These are phyloP conservation scores for Sinella curviseta DNA, from an alignment of 1,140 invertebrate genomes.

Conservation along the genomic window DNA sequence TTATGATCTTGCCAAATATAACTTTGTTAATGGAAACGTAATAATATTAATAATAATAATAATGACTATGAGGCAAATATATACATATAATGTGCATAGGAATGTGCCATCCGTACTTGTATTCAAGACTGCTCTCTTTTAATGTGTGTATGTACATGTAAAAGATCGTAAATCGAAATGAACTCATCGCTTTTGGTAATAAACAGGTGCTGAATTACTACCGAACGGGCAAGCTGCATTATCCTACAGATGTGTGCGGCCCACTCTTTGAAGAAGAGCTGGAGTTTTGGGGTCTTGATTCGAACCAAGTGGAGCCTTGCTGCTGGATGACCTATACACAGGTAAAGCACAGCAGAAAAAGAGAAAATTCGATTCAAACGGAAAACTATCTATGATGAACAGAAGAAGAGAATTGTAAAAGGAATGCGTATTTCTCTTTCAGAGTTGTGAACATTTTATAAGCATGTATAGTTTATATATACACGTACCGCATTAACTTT, in stretches of 20 bases:
- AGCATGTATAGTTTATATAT: too few relatives aligned
- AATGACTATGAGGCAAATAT: not conserved
- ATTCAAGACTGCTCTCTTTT: not conserved
- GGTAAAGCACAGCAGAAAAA: slow-evolving; percentile 58
- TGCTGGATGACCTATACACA: slow-evolving; percentile 99
- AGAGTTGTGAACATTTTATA: too few relatives aligned
- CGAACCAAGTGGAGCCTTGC: slow-evolving; percentile 80
- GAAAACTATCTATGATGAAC: too few relatives aligned
- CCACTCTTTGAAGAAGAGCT: slow-evolving; percentile 82
- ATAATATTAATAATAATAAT: too few relatives aligned
- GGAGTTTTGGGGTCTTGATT: slow-evolving; percentile 77
- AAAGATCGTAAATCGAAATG: slow-evolving; percentile 7
- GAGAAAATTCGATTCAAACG: too few relatives aligned
- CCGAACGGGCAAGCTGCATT: slow-evolving; percentile 76
- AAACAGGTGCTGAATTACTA: slow-evolving; percentile 50
- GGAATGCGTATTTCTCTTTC: too few relatives aligned
- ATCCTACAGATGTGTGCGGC: slow-evolving; percentile 81
- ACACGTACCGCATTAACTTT: too few relatives aligned
- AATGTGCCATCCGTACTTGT: too few relatives aligned
- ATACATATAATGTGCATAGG: not conserved
- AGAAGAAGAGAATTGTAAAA: too few relatives aligned
- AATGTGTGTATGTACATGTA: not conserved
- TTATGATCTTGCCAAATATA: too few relatives aligned
- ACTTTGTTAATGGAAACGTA: too few relatives aligned
- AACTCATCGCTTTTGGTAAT: not conserved